phyloP scores from a whole-genome alignment of 35 echinoderm and acorn worm species.

The Ophioderma brevispina region DNA sequence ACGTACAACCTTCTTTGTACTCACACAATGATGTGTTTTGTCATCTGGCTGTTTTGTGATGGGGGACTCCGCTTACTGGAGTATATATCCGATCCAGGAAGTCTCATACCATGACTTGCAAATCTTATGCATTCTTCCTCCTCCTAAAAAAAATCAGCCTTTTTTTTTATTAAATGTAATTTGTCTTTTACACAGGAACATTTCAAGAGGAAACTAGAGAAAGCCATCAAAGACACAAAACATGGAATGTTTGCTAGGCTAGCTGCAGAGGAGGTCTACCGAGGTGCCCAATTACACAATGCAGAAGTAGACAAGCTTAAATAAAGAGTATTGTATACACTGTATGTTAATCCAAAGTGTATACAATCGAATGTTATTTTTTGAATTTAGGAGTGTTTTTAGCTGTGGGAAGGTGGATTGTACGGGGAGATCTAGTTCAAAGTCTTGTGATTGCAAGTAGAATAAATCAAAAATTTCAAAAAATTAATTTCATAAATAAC shows the following conservation, averaged over 20 bases:
- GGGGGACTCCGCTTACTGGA: neutral
- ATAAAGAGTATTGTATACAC: slow-evolving; percentile 84
- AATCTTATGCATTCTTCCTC: too few species aligned
- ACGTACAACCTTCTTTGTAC: neutral
- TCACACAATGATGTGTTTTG: neutral
- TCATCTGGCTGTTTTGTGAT: neutral
- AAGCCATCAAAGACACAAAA: slow-evolving; percentile 60
- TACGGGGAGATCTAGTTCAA: too few species aligned
- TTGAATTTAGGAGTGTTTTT: too few species aligned
- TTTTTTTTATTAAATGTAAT: neutral
- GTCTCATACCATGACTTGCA: too few species aligned
- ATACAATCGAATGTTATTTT: too few species aligned
- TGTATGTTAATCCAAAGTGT: too few species aligned
- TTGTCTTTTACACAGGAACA: slow-evolving; percentile 61
- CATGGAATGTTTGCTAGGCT: slow-evolving; percentile 63
- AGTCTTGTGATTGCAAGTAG: too few species aligned
- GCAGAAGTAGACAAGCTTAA: slow-evolving; percentile 68
- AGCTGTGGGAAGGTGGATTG: too few species aligned
- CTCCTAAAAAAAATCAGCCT: too few species aligned
- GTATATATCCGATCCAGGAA: neutral
- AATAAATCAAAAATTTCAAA: too few species aligned
- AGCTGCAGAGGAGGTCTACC: slow-evolving; percentile 82
- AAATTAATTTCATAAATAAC: too few species aligned
- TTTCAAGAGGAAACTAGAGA: slow-evolving; percentile 73
- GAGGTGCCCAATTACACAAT: slow-evolving; percentile 79